Base-by-base conservation (phyloP, 2,888 invertebrate species). In the Hirtodrosophila cameraria region DNA sequence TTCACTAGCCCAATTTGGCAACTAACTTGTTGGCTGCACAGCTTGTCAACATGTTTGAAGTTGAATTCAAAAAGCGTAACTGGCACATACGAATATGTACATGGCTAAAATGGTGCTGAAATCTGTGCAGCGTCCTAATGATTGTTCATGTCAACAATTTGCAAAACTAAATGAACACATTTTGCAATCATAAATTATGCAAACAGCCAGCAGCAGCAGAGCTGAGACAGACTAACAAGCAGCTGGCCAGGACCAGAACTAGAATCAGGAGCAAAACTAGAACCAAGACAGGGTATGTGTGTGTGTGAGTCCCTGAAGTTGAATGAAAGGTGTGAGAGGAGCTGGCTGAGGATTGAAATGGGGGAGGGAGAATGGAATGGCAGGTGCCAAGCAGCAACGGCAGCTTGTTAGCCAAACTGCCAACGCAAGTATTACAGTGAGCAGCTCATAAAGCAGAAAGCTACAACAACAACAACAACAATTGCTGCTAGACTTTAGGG, bases 81-180 rank as follows among this genome's bases (percentile, higher is more conserved):
- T 53, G 49, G 20, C 48, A 54, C 52, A 57, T 58, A 38, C 60
- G 59, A 52, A 39, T 50, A 50, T 41, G 54, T 49, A 25, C 25
- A 28, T 31, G 31, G 33, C 43, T 70, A 54, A 79, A 82, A 79
- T 80, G 63, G 60, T 67, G 81, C 58, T 83, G 84, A 82, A 84
- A 82, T 84, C 84, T 81, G 67, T 70, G 84, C 73, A 57, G 27
- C 64, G 65, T 49, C 54, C 67, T 79, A 83, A 83, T 85, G 83
- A 83, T 83, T 85, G 83, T 69, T 85, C 83, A 77, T 83, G 85
- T 85, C 83, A 83, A 83, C 85, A 83, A 83, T 79, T 83, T 83
- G 83, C 81, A 85, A 85, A 83, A 83, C 83, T 85, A 85, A 83
- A 85, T 82, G 85, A 83, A 85, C 85, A 85, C 79, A 83, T 77